Percentiles rank a stretch among this genome's conserved stretches.
Evolutionary conservation across 1,140 invertebrate species (phyloP).

Genomic region (Zaprionus kolodkinae): DNA sequence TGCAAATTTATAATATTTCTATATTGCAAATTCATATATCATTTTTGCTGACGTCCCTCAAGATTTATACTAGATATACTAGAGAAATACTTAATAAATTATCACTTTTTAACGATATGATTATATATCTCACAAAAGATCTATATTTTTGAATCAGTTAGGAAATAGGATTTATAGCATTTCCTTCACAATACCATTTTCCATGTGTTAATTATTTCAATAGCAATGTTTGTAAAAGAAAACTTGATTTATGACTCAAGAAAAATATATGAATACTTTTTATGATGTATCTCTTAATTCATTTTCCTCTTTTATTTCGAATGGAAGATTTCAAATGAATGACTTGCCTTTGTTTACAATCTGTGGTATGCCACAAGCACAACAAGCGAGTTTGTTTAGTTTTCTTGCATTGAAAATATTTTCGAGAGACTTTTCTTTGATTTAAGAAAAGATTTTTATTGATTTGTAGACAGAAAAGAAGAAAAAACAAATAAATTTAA

Average conservation of each 20-base stretch:
- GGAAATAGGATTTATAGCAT: not conserved
- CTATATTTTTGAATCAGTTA: not conserved
- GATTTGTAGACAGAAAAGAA: conserved; percentile 25
- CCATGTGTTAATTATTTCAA: not conserved
- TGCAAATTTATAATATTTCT: not conserved
- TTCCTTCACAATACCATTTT: not conserved
- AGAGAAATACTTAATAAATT: not conserved
- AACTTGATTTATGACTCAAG: conserved; percentile 5
- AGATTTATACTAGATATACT: not conserved
- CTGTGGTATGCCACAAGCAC: conserved; percentile 34
- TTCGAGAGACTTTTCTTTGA: conserved; percentile 31
- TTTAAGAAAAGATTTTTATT: conserved; percentile 21
- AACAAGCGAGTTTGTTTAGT: conserved; percentile 69
- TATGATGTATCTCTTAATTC: conserved; percentile 12
- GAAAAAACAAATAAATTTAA: not conserved
- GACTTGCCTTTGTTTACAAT: conserved; percentile 57
- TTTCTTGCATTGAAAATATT: conserved; percentile 32
- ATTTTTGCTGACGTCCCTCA: conserved; percentile 3
- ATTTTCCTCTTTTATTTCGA: conserved; percentile 15
- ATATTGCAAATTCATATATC: not conserved
- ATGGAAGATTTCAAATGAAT: conserved; percentile 50
- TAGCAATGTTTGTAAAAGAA: not conserved
- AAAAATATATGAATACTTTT: conserved; percentile 15
- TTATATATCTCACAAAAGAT: not conserved
- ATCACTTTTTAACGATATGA: not conserved